phyloP scores from a whole-genome alignment of 2,888 invertebrate genomes.

The Lumbricus terrestris region DNA sequence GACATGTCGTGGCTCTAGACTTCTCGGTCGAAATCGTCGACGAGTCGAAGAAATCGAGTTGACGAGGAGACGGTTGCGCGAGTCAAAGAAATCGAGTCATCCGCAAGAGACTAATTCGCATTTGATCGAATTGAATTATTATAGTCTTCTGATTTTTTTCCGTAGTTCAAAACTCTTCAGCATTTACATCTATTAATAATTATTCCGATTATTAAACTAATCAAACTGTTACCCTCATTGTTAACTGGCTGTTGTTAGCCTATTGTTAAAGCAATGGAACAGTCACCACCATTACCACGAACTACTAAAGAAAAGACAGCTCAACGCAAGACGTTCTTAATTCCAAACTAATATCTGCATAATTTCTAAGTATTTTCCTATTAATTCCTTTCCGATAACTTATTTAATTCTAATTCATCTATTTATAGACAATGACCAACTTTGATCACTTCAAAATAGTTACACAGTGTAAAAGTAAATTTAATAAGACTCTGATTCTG shows the following conservation, averaged over 20 bases:
- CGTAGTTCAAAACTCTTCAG: background rate
- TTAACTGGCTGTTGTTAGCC: background rate
- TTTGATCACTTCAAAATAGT: background rate
- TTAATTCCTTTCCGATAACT: background rate
- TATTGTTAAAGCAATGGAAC: too few relatives aligned
- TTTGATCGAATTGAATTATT: too few relatives aligned
- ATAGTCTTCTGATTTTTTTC: background rate
- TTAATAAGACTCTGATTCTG: background rate
- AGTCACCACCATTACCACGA: too few relatives aligned
- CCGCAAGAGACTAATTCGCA: too few relatives aligned
- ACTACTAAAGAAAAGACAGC: too few relatives aligned
- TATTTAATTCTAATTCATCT: background rate
- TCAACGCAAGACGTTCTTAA: too few relatives aligned
- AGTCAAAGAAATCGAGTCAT: background rate
- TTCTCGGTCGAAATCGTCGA: background rate
- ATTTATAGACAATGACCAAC: background rate
- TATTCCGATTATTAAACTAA: background rate
- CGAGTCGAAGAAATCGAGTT: background rate
- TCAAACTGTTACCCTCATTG: background rate
- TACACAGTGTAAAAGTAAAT: background rate
- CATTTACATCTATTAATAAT: background rate
- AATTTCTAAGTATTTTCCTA: background rate
- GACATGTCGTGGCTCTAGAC: constrained; percentile 17
- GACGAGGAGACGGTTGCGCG: background rate
- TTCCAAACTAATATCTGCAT: background rate